These are phyloP conservation scores for Thalassophryne amazonica DNA, from an alignment of 2,797 vertebrate genomes.

Conservation along the genomic window DNA sequence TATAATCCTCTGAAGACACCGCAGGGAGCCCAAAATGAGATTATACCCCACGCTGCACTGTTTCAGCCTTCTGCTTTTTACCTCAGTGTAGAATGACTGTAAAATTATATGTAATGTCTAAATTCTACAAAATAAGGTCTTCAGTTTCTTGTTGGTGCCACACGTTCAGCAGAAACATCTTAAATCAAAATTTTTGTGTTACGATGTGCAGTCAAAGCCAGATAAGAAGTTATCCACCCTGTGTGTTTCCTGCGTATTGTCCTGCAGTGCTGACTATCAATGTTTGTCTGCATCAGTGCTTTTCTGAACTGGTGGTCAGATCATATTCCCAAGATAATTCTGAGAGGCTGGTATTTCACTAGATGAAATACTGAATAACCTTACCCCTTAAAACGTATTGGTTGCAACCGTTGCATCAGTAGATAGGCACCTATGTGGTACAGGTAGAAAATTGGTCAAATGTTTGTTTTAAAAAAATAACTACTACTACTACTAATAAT, in stretches of 20 bases:
- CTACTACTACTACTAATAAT: too few relatives aligned
- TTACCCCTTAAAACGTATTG: too few relatives aligned
- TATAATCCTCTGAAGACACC: constrained; percentile 36
- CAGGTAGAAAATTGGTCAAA: too few relatives aligned
- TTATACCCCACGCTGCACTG: constrained; percentile 32
- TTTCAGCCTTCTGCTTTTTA: constrained; percentile 30
- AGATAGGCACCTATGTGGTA: too few relatives aligned
- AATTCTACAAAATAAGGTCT: not conserved
- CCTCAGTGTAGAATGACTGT: constrained; percentile 22
- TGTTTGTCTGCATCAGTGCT: constrained; percentile 1
- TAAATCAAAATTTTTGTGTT: not conserved
- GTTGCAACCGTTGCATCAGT: too few relatives aligned
- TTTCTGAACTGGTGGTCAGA: too few relatives aligned
- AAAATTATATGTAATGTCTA: constrained; percentile 25
- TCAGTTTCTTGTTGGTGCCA: constrained; percentile 13
- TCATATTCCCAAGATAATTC: too few relatives aligned
- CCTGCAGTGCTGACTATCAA: constrained; percentile 11
- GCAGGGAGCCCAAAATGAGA: constrained; percentile 43
- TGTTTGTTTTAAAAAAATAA: too few relatives aligned
- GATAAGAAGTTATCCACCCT: constrained; percentile 4
- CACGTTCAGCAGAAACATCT: constrained; percentile 7
- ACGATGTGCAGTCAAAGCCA: not conserved
- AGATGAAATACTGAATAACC: too few relatives aligned
- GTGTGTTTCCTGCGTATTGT: constrained; percentile 24
- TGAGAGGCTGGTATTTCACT: too few relatives aligned